phyloP scores from a whole-genome alignment of 1,140 invertebrate species.

The Caenorhabditis tropicalis region DNA sequence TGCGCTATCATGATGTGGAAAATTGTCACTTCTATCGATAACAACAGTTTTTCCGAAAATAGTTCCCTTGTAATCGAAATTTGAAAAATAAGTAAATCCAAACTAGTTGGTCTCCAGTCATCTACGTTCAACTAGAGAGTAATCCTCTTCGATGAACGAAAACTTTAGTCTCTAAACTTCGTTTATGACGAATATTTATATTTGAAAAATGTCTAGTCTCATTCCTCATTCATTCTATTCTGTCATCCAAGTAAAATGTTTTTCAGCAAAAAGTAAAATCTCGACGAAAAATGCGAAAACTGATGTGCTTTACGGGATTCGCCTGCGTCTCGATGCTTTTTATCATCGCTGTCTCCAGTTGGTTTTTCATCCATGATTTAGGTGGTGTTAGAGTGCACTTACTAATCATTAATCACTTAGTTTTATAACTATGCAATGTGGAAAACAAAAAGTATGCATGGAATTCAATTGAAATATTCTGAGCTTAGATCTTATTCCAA shows the following conservation, averaged over 20 bases:
- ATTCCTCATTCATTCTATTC: background rate
- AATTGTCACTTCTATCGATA: background rate
- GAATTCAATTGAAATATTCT: too few species aligned
- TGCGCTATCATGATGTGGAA: background rate
- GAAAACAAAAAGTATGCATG: too few species aligned
- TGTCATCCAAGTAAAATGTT: background rate
- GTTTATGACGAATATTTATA: background rate
- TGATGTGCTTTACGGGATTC: background rate
- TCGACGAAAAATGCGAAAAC: conserved; percentile 29
- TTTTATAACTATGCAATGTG: too few species aligned
- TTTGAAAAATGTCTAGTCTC: background rate
- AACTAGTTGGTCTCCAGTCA: background rate
- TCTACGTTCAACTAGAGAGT: background rate
- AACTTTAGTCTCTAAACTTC: background rate
- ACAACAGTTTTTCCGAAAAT: background rate
- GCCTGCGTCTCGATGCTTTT: background rate
- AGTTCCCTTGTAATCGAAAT: background rate
- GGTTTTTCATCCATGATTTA: conserved; percentile 30
- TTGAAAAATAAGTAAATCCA: too few species aligned
- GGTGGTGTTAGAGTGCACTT: conserved; percentile 31
- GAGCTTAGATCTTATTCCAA: too few species aligned
- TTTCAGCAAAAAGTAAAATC: conserved; percentile 30
- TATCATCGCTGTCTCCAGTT: conserved; percentile 25
- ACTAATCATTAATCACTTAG: background rate
- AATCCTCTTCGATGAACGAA: background rate